phyloP scores from a whole-genome alignment of 2,888 invertebrate genomes.

The Keiferia lycopersicella region DNA sequence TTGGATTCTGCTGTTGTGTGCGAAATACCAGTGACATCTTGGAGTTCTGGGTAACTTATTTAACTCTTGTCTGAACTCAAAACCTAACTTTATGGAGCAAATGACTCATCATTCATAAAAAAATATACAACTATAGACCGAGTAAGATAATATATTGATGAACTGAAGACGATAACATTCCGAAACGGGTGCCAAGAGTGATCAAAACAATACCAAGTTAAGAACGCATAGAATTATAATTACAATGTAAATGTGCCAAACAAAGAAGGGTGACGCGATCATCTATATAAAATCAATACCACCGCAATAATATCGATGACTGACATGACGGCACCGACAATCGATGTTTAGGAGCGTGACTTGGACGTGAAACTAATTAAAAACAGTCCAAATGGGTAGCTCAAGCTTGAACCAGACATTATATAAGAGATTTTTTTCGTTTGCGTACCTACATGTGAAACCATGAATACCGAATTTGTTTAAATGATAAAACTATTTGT shows the following conservation, averaged over 20 bases:
- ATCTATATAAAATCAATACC: conserved; percentile 14
- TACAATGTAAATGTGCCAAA: conserved; percentile 23
- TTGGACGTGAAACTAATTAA: conserved; percentile 1
- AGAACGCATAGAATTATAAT: conserved; percentile 36
- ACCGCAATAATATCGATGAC: conserved; percentile 16
- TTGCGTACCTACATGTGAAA: too few species aligned
- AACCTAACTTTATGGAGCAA: too few species aligned
- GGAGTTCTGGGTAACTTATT: too few species aligned
- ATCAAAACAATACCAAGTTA: conserved; percentile 48
- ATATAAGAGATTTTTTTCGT: not conserved
- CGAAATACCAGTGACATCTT: too few species aligned
- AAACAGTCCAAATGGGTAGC: not conserved
- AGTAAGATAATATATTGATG: conserved; percentile 15
- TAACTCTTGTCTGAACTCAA: too few species aligned
- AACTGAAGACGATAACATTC: conserved; percentile 9
- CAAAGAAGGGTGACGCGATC: conserved; percentile 14
- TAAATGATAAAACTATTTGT: too few species aligned
- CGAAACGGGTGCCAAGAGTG: conserved; percentile 35
- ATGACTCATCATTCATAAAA: too few species aligned
- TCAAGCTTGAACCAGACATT: not conserved
- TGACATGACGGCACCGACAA: conserved; percentile 10
- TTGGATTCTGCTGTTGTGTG: too few species aligned
- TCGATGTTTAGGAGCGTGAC: conserved; percentile 9
- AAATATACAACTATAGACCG: too few species aligned
- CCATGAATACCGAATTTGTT: too few species aligned